Evolutionary conservation across 2,888 invertebrate species (phyloP), one percentile per base, ranked within the genome.

Genomic region (Patella depressa): DNA sequence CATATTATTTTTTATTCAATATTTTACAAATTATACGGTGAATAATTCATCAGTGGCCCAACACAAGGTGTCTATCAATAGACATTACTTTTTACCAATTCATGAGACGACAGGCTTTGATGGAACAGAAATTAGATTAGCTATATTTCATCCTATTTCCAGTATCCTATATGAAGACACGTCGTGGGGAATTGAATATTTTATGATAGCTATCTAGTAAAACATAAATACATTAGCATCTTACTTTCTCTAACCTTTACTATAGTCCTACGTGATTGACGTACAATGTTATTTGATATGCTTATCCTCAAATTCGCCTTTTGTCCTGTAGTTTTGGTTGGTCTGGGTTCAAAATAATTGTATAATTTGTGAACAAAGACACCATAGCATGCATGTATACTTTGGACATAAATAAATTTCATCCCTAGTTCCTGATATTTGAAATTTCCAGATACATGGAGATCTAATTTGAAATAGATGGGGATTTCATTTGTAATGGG

Each of bases 1-100:
- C 19, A 24, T 65, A 65, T 65, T 65, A 65, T 65, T 65, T 65
- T 65, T 24, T 65, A 65, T 65, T 65, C 65, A 65, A 65, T 65
- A 65, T 65, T 65, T 65, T 65, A 65, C 65, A 65, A 65, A 65
- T 65, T 65, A 65, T 65, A 19, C 19, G 19, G 65, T 65, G 65
- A 65, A 65, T 65, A 65, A 65, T 65, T 65, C 65, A 65, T 65
- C 65, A 65, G 65, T 24, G 19, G 24, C 65, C 19, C 19, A 24
- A 65, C 19, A 65, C 24, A 65, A 65, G 65, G 65, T 65, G 65
- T 65, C 65, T 24, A 65, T 65, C 65, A 65, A 19, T 24, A 65
- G 65, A 11, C 19, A 24, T 65, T 65, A 65, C 65, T 65, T 65
- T 65, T 65, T 65, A 65, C 65, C 19, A 65, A 65, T 65, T 65